These are phyloP conservation scores for Gambelia wislizenii DNA, from an alignment of 2,797 vertebrate genomes.

Conservation along the genomic window DNA sequence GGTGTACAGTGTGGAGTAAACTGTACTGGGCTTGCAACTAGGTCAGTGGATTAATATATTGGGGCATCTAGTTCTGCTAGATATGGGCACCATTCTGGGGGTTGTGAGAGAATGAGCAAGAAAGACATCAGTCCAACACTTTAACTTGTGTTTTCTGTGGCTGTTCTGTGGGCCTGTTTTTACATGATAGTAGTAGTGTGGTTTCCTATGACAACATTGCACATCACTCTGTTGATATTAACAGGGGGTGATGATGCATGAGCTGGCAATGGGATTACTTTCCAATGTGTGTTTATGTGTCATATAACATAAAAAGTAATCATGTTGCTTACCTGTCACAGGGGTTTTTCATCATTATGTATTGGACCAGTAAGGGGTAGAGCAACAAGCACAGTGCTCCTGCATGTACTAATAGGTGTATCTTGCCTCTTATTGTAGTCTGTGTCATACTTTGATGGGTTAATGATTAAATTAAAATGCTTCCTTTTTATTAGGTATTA, in stretches of 20 bases:
- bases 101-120: neutral
- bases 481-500: conserved; percentile 87
- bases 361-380: neutral
- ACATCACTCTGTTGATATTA: too few relatives aligned
- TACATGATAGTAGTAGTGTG: neutral
- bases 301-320: neutral
- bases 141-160: neutral
- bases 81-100: neutral
- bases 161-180: neutral
- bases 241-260: neutral
- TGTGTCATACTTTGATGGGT: rapidly evolving
- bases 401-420: neutral
- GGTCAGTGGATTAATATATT: neutral
- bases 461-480: conserved; percentile 4
- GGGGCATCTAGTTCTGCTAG: neutral
- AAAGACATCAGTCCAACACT: neutral
- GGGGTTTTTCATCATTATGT: neutral
- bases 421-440: neutral
- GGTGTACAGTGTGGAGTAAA: neutral
- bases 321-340: neutral
- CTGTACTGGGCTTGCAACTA: neutral
- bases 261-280: neutral
- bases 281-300: neutral
- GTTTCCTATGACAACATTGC: neutral
- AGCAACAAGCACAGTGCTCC: neutral